Evolutionary conservation across 2,888 invertebrate species (phyloP), one percentile per base, ranked within the genome.

Genomic region (Aromia moschata): DNA sequence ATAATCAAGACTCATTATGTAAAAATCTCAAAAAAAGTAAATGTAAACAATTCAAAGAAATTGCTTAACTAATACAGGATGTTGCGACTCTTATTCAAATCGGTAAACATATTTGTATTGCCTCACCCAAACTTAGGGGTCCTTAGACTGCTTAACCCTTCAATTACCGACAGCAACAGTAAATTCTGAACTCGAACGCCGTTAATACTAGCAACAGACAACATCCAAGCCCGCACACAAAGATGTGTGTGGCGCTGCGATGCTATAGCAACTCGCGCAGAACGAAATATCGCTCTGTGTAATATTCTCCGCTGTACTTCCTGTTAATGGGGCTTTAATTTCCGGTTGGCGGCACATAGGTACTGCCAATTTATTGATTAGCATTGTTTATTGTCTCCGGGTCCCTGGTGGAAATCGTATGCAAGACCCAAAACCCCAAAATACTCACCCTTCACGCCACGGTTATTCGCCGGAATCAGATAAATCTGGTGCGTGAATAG

Each of bases 271-370:
- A n/a, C n/a, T n/a, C 7, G 37, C 14, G 11, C 9, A 10, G 49
- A 25, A 49, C 37, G 37, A 36, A 47, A 38, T 38, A 38, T 25
- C 10, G 18, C 14, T n/a, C 20, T 38, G 25, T 25, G 37, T 49
- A 49, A 38, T 38, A 49, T 49, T 49, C 52, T 60, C 58, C 25
- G 54, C 43, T 57, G 43, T 59, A 65, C 65, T 71, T 71, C 70
- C 71, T 65, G 68, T 61, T 69, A 66, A 71, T 67, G 65, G 67
- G 55, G 57, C 64, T 67, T 67, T 70, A 71, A 70, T 71, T 70
- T 70, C 70, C 70, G 69, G 65, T 58, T 57, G 58, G 58, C 33
- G 67, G 64, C 62, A 59, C 64, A 66, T 61, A 58, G 64, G 60
- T 59, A 68, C 62, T 61, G 65, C 61, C 62, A 64, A 59, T 64